Evolutionary conservation across 2,113 vertebrate genomes (phyloP).

Genomic region (Piaya cayana): DNA sequence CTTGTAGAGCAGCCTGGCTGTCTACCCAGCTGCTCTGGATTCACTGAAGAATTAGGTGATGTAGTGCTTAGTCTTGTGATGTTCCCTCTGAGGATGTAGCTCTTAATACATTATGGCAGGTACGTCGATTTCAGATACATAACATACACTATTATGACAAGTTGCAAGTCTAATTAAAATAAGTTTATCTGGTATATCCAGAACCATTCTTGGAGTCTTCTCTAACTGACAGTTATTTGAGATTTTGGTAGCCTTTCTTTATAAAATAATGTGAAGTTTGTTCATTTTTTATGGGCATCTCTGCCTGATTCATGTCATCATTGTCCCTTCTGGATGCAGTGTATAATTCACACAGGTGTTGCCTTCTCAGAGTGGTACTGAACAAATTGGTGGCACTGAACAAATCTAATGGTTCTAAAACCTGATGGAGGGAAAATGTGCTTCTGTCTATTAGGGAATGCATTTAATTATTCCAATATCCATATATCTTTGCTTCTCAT

Average conservation of each 20-base stretch:
- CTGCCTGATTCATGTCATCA: neutral
- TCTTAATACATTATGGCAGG: neutral
- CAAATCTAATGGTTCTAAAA: neutral
- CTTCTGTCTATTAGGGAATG: neutral
- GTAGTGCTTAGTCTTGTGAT: neutral
- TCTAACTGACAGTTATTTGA: neutral
- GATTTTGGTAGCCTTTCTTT: neutral
- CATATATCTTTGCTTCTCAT: neutral
- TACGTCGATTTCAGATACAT: slow-evolving; percentile 7
- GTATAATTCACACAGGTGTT: neutral
- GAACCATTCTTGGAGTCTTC: neutral
- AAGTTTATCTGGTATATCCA: neutral
- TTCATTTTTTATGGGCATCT: neutral
- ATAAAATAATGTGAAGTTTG: neutral
- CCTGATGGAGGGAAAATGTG: neutral
- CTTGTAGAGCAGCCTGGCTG: neutral
- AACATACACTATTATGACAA: slow-evolving; percentile 1
- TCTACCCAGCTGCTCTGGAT: neutral
- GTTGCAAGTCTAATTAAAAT: slow-evolving; percentile 16
- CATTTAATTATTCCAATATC: neutral
- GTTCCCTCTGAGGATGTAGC: slow-evolving; percentile 10
- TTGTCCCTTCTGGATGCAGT: neutral
- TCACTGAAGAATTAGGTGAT: neutral
- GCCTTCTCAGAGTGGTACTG: neutral
- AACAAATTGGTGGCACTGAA: neutral